These are phyloP conservation scores for Lacerta agilis DNA, from an alignment of 2,797 vertebrate genomes.

Conservation along the genomic window DNA sequence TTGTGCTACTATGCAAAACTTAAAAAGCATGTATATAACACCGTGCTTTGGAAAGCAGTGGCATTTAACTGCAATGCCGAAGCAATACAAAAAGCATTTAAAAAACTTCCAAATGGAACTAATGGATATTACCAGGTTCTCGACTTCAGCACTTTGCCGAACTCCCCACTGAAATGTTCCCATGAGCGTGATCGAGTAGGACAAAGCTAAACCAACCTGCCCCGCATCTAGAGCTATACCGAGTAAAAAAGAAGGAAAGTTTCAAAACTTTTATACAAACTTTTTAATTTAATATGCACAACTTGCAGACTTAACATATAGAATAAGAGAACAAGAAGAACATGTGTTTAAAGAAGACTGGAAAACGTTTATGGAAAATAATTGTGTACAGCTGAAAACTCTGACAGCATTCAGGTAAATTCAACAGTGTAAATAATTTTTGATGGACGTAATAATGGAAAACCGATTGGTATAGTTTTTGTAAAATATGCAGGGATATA, in stretches of 20 bases:
- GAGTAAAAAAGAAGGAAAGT: slow-evolving; percentile 25
- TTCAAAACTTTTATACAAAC: background rate
- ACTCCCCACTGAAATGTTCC: slow-evolving; percentile 98
- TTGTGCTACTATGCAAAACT: slow-evolving; percentile 12
- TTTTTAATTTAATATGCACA: background rate
- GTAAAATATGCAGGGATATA: too few species aligned
- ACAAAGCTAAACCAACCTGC: slow-evolving; percentile 89
- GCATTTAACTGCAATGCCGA: slow-evolving; percentile 45
- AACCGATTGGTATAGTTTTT: too few species aligned
- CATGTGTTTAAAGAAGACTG: too few species aligned
- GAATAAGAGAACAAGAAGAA: too few species aligned
- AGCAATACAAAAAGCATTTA: slow-evolving; percentile 48
- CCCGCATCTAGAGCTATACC: slow-evolving; percentile 84
- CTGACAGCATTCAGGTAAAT: too few species aligned
- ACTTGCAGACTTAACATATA: background rate
- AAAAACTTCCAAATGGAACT: slow-evolving; percentile 47
- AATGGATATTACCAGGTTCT: slow-evolving; percentile 90
- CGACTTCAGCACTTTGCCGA: slow-evolving; percentile 93
- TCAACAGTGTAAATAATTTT: too few species aligned
- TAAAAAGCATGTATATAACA: background rate
- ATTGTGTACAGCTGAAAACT: too few species aligned
- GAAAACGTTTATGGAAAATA: too few species aligned
- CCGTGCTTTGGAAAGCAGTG: slow-evolving; percentile 33
- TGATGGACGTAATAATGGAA: too few species aligned
- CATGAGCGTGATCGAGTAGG: slow-evolving; percentile 91